phyloP scores from a whole-genome alignment of 2,888 invertebrate genomes.

The Tetragnatha montana region DNA sequence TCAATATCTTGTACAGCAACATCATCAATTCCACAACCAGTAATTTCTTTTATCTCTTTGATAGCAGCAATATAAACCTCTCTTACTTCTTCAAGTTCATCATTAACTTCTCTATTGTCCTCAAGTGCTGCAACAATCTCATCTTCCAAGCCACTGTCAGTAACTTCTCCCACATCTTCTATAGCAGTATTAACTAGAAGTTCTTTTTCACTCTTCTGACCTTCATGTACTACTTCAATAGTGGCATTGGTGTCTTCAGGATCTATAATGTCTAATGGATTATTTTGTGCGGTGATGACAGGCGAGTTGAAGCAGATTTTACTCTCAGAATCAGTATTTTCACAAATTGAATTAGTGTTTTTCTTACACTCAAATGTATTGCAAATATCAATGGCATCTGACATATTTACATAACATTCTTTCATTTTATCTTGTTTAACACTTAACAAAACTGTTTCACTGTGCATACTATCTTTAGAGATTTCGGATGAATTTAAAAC shows the following conservation, averaged over 20 bases:
- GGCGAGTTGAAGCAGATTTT: neutral
- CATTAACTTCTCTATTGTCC: neutral
- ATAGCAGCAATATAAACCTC: neutral
- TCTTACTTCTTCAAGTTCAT: neutral
- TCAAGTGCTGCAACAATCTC: neutral
- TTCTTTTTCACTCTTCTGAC: neutral
- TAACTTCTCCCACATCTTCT: neutral
- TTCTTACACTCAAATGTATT: neutral
- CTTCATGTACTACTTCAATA: neutral
- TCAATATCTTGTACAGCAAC: neutral
- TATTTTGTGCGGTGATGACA: neutral
- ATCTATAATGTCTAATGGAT: neutral
- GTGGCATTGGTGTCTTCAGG: neutral
- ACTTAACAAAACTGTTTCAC: too few relatives aligned
- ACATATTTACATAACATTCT: too few relatives aligned
- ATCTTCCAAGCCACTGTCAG: neutral
- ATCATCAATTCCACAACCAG: neutral
- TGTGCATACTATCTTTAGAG: too few relatives aligned
- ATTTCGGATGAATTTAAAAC: too few relatives aligned
- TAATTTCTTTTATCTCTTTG: neutral
- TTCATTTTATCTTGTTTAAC: too few relatives aligned
- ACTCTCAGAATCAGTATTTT: neutral
- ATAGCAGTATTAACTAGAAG: neutral
- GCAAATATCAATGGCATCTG: too few relatives aligned
- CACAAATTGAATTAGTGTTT: neutral